Percentiles rank a stretch among this genome's conserved stretches.
Evolutionary conservation across 2,113 vertebrate species (phyloP).

Genomic region (Cyrtonyx montezumae): DNA sequence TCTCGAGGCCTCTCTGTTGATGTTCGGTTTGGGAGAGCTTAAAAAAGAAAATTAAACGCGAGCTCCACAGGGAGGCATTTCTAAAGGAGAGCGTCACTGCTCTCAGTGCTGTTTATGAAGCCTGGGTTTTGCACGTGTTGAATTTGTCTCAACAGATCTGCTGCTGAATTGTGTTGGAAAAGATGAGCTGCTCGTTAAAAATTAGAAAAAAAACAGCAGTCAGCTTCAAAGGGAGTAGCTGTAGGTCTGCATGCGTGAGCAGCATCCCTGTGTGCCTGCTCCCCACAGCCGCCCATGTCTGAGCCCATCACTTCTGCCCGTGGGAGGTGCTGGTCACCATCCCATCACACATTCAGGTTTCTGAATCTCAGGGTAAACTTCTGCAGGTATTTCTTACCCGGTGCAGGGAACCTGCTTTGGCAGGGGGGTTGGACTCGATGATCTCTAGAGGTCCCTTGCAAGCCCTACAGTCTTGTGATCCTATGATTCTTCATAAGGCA

Average conservation of each 20-base stretch:
- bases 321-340: background rate
- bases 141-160: background rate
- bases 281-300: fast-evolving
- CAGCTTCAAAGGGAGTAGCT: background rate
- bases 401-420: no score
- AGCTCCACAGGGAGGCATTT: background rate
- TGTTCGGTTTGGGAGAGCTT: constrained; percentile 22
- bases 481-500: background rate
- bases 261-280: background rate
- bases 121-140: background rate
- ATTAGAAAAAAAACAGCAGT: background rate
- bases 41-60: background rate
- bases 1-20: background rate
- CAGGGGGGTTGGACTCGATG: no score
- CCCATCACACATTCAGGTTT: background rate
- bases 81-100: background rate
- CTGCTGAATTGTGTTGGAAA: background rate
- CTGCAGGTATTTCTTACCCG: background rate
- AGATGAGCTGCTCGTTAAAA: background rate
- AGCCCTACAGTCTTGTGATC: no score
- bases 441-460: no score
- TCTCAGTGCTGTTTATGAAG: background rate
- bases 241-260: background rate
- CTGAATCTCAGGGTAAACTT: background rate
- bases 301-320: background rate